Conservation (phyloP, 2,888 invertebrate genomes). For the Fragum fragum region DNA sequence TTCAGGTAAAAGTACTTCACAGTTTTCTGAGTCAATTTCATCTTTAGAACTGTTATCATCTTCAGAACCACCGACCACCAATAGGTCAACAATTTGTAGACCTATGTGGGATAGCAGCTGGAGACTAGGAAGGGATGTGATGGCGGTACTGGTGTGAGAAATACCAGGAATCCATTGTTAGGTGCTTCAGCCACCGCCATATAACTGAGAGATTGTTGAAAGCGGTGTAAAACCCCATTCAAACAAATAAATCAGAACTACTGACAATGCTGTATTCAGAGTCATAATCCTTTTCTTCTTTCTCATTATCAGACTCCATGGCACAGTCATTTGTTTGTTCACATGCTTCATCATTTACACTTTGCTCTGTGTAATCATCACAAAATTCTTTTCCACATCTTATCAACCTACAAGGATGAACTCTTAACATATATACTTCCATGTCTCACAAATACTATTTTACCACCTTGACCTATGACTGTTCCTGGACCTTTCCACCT, state of each 20-base stretch:
- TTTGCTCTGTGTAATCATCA: constrained; percentile 8
- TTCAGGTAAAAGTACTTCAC: neutral
- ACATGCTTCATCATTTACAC: neutral
- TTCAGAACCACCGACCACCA: neutral
- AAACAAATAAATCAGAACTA: too few species aligned
- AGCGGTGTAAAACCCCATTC: too few species aligned
- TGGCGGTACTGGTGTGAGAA: too few species aligned
- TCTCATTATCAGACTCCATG: neutral
- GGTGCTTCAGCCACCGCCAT: too few species aligned
- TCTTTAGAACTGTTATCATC: neutral
- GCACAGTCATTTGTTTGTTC: neutral
- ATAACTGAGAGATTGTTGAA: too few species aligned
- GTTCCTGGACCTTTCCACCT: constrained; percentile 64
- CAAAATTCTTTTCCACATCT: constrained; percentile 35
- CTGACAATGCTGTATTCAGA: neutral
- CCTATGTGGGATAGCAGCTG: too few species aligned
- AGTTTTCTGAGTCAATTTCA: neutral
- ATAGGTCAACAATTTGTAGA: too few species aligned
- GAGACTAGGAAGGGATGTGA: too few species aligned
- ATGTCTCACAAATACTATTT: constrained; percentile 67
- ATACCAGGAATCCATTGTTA: too few species aligned
- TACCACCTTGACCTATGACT: constrained; percentile 66
- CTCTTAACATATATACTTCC: constrained; percentile 56
- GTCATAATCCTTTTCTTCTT: neutral
- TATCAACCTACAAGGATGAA: constrained; percentile 54